Evolutionary conservation across 2,888 invertebrate genomes (phyloP).

Genomic region (Patella pellucida): DNA sequence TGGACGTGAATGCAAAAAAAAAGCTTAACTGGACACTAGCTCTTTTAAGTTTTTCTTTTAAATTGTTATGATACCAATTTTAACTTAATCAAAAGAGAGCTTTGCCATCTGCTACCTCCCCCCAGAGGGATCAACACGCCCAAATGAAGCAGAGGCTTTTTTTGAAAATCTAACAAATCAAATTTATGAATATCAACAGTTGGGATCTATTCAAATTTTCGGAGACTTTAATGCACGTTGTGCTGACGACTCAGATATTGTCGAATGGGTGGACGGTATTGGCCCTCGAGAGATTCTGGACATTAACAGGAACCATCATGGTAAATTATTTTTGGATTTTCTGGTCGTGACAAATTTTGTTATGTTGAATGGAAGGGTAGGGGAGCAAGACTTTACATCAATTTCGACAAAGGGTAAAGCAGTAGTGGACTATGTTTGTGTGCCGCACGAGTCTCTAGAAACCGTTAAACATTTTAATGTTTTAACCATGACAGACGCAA

Average conservation of each 20-base stretch:
- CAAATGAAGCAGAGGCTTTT: background rate
- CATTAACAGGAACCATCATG: background rate
- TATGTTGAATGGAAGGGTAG: constrained; percentile 6
- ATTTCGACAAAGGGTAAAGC: constrained; percentile 4
- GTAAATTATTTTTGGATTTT: background rate
- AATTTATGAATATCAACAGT: background rate
- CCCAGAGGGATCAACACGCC: constrained; percentile 5
- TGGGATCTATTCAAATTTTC: constrained; percentile 6
- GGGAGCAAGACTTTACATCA: constrained; percentile 7
- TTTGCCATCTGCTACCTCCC: constrained; percentile 8
- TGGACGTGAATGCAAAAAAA: too few relatives aligned
- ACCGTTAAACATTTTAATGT: background rate
- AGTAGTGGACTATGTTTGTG: constrained; percentile 8
- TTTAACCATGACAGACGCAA: background rate
- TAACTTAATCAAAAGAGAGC: too few relatives aligned
- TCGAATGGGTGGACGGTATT: constrained; percentile 1
- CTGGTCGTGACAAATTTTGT: background rate
- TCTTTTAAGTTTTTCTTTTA: too few relatives aligned
- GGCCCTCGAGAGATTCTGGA: background rate
- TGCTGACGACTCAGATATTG: background rate
- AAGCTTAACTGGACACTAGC: too few relatives aligned
- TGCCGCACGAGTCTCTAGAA: background rate
- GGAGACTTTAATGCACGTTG: constrained; percentile 6
- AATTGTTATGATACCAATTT: too few relatives aligned
- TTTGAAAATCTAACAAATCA: background rate